Evolutionary conservation across 2,113 vertebrate genomes (phyloP).

Genomic region (Channa argus): DNA sequence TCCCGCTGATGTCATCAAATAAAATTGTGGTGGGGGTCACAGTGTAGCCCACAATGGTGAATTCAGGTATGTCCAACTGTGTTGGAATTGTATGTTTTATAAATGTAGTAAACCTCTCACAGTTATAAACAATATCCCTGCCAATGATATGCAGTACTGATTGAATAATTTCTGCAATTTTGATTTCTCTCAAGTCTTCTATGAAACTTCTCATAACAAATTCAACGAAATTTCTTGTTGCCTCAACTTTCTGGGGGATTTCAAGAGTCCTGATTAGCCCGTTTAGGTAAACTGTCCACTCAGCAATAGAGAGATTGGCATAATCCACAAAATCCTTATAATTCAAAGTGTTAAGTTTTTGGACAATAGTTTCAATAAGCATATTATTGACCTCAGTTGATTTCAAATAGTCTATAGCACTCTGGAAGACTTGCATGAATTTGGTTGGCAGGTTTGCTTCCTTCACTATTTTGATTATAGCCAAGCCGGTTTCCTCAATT

Average conservation of each 20-base stretch:
- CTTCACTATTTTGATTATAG: constrained; percentile 75
- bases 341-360: constrained; percentile 84
- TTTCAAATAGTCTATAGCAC: constrained; percentile 81
- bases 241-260: constrained; percentile 86
- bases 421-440: constrained; percentile 71
- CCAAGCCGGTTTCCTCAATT: constrained; percentile 83
- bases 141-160: constrained; percentile 79
- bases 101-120: constrained; percentile 80
- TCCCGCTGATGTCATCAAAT: constrained; percentile 85
- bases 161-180: constrained; percentile 80
- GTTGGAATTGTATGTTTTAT: constrained; percentile 84
- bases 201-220: constrained; percentile 65
- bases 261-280: constrained; percentile 83
- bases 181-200: constrained; percentile 81
- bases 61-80: constrained; percentile 86
- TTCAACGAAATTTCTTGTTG: constrained; percentile 79
- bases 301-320: constrained; percentile 80
- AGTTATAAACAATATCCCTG: constrained; percentile 69
- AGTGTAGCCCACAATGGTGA: constrained; percentile 85
- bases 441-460: constrained; percentile 78
- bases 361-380: constrained; percentile 77
- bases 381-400: constrained; percentile 81
- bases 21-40: constrained; percentile 88
- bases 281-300: constrained; percentile 80
- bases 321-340: constrained; percentile 88